Percentiles rank a stretch among this genome's conserved stretches.
phyloP scores from a whole-genome alignment of 2,113 vertebrate species.

The Salvelinus alpinus region DNA sequence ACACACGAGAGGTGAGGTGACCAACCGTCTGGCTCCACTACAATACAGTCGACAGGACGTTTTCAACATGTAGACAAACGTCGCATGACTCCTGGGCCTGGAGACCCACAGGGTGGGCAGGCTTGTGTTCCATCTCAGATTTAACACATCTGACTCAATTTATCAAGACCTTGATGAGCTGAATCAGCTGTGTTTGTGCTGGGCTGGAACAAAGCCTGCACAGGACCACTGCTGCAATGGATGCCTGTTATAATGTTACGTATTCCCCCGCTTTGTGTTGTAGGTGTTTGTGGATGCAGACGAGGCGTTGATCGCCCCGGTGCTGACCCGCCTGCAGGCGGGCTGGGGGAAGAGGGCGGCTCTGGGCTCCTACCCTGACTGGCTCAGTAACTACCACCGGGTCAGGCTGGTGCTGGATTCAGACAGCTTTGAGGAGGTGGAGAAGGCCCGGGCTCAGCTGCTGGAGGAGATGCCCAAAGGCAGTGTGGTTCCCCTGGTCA shows the following conservation, averaged over 20 bases:
- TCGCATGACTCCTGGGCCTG: too few relatives aligned
- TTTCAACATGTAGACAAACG: neutral
- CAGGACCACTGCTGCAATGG: too few relatives aligned
- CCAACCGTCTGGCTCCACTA: too few relatives aligned
- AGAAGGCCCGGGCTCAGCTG: constrained; percentile 77
- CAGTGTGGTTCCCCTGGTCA: constrained; percentile 72
- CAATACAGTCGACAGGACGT: neutral
- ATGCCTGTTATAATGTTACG: constrained; percentile 1
- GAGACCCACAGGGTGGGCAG: too few relatives aligned
- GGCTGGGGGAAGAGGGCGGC: constrained; percentile 73
- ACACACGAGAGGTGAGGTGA: constrained; percentile 70
- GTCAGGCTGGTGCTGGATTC: constrained; percentile 90
- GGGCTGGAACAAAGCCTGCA: neutral
- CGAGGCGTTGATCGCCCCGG: constrained; percentile 75
- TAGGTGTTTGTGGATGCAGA: constrained; percentile 81
- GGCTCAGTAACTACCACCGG: constrained; percentile 89
- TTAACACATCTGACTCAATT: neutral
- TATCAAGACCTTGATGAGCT: neutral
- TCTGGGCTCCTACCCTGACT: constrained; percentile 93
- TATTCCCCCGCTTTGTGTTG: neutral
- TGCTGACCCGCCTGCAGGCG: constrained; percentile 72
- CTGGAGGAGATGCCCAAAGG: constrained; percentile 76
- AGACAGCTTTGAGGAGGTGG: constrained; percentile 75
- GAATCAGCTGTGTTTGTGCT: neutral
- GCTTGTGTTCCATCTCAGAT: neutral